phyloP scores from a whole-genome alignment of 2,113 vertebrate genomes.

The Malurus cyaneus region DNA sequence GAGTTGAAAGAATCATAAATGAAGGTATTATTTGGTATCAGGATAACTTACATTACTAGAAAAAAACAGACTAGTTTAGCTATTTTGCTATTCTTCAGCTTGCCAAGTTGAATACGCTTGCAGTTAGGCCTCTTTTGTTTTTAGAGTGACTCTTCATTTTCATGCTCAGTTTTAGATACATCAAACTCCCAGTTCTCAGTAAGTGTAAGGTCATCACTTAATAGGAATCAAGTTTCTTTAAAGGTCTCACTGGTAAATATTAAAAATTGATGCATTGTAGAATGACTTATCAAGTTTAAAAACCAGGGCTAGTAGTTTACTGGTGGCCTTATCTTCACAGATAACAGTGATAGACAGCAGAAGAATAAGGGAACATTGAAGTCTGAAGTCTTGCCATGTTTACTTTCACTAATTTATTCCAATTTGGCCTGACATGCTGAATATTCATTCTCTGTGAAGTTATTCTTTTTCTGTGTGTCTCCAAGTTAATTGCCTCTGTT shows the following conservation, averaged over 20 bases:
- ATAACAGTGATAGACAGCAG: not conserved
- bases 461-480: not conserved
- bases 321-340: not conserved
- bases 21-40: not conserved
- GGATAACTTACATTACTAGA: not conserved
- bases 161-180: not conserved
- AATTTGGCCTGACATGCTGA: not conserved
- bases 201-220: not conserved
- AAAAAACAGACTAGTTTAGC: not conserved
- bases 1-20: not conserved
- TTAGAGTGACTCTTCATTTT: not conserved
- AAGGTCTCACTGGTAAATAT: not conserved
- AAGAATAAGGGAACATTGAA: not conserved
- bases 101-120: not conserved
- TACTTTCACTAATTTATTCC: not conserved
- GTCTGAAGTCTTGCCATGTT: not conserved
- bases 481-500: not conserved
- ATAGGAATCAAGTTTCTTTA: not conserved
- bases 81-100: not conserved
- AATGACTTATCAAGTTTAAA: not conserved
- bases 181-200: not conserved
- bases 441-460: not conserved
- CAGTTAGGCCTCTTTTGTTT: not conserved
- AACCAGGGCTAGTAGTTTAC: not conserved
- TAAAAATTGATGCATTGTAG: not conserved